phyloP scores from a whole-genome alignment of 2,113 vertebrate genomes.

The Glaucomys volans region DNA sequence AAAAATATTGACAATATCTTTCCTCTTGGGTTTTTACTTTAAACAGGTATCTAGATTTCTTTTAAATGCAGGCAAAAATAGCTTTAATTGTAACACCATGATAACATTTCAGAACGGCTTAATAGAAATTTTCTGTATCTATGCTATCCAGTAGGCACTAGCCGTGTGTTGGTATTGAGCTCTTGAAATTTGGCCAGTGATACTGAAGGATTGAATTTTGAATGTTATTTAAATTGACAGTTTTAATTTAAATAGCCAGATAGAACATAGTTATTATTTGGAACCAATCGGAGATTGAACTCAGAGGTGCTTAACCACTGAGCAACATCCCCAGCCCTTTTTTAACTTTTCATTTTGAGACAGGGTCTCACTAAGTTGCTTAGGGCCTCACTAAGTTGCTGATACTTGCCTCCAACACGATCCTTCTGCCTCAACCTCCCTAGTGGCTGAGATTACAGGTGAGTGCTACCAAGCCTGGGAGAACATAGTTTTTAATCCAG shows the following conservation, averaged over 20 bases:
- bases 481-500: slow-evolving; percentile 10
- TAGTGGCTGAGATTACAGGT: too few relatives aligned
- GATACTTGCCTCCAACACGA: too few relatives aligned
- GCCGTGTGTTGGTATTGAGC: background rate
- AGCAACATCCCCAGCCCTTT: too few relatives aligned
- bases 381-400: too few relatives aligned
- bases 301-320: too few relatives aligned
- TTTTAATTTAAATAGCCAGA: slow-evolving; percentile 40
- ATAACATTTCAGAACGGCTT: background rate
- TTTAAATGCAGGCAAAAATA: background rate
- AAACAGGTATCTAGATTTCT: background rate
- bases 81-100: background rate
- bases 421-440: too few relatives aligned
- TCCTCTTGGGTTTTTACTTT: slow-evolving; percentile 11
- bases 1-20: background rate
- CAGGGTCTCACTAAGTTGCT: too few relatives aligned
- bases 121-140: background rate
- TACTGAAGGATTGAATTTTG: slow-evolving; percentile 7
- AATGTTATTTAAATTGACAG: slow-evolving; percentile 49
- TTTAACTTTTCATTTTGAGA: too few relatives aligned
- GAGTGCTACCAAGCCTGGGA: too few relatives aligned
- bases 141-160: background rate
- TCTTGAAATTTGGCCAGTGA: slow-evolving; percentile 27
- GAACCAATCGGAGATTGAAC: too few relatives aligned
- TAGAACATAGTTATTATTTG: background rate